Percentiles rank a stretch among this genome's conserved stretches.
phyloP scores from a whole-genome alignment of 2,113 vertebrate genomes.

The Phyllopteryx taeniolatus region DNA sequence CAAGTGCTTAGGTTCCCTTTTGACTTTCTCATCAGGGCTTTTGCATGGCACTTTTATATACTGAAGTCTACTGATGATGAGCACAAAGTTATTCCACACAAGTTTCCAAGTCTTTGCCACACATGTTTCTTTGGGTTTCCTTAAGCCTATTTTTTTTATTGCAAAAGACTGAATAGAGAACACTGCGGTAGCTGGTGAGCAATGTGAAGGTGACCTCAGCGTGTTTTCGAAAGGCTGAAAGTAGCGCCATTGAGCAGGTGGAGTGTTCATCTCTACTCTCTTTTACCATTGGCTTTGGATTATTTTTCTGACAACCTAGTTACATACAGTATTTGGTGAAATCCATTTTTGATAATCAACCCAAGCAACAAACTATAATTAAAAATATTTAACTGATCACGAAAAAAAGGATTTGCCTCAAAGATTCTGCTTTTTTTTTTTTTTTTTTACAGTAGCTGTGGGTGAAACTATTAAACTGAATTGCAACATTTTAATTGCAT shows the following conservation, averaged over 20 bases:
- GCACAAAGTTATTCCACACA: background rate
- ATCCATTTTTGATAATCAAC: background rate
- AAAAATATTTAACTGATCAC: background rate
- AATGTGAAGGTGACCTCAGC: background rate
- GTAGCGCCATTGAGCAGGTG: background rate
- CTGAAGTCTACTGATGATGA: background rate
- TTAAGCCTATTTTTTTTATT: background rate
- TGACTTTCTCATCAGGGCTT: background rate
- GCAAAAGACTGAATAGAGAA: background rate
- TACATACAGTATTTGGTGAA: background rate
- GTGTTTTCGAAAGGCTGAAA: background rate
- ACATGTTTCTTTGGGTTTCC: background rate
- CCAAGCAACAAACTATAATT: background rate
- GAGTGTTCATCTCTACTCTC: background rate
- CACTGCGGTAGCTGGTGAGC: background rate
- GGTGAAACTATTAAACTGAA: too few species aligned
- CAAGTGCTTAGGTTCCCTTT: background rate
- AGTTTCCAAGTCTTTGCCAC: background rate
- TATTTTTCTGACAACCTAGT: background rate
- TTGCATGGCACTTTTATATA: background rate
- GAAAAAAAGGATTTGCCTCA: background rate
- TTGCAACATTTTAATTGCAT: too few species aligned
- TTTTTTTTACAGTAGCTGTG: too few species aligned
- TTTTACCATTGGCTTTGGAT: background rate
- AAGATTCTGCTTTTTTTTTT: background rate